These are phyloP conservation scores for Panthera leo DNA, from an alignment of 2,113 vertebrate species.

Conservation along the genomic window DNA sequence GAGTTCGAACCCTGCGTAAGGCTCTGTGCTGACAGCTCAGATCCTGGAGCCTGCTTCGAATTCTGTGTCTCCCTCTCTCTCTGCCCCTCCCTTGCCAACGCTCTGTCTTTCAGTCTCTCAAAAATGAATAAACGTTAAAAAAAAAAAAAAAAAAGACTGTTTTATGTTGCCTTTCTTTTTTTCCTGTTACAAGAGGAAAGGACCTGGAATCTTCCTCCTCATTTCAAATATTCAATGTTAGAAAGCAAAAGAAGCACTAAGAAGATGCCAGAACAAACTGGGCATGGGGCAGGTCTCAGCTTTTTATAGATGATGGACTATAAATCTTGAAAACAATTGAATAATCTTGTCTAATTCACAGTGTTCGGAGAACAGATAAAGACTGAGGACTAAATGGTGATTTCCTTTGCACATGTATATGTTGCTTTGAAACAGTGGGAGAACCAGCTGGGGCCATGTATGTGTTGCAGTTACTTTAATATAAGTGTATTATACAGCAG, in stretches of 20 bases:
- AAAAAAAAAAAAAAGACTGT: no score
- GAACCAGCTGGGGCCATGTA: background rate
- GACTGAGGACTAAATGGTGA: background rate
- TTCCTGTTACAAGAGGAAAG: background rate
- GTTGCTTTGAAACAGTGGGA: background rate
- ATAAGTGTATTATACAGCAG: background rate
- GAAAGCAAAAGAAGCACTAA: background rate
- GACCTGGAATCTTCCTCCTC: rapidly evolving
- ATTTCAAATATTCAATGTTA: background rate
- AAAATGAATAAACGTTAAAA: no score
- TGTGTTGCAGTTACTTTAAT: background rate
- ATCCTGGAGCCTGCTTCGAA: no score
- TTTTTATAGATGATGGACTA: background rate
- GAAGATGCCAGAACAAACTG: background rate
- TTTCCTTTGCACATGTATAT: background rate
- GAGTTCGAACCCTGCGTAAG: rapidly evolving
- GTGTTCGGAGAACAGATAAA: background rate
- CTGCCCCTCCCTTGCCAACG: no score
- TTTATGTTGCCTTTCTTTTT: background rate
- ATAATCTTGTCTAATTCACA: background rate
- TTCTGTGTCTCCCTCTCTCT: no score
- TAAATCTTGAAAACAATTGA: background rate
- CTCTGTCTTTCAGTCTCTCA: no score
- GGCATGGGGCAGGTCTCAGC: rapidly evolving
- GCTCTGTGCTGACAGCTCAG: no score